Base-by-base conservation (phyloP, 2,797 vertebrate species). In the Arrhamphus sclerolepis region DNA sequence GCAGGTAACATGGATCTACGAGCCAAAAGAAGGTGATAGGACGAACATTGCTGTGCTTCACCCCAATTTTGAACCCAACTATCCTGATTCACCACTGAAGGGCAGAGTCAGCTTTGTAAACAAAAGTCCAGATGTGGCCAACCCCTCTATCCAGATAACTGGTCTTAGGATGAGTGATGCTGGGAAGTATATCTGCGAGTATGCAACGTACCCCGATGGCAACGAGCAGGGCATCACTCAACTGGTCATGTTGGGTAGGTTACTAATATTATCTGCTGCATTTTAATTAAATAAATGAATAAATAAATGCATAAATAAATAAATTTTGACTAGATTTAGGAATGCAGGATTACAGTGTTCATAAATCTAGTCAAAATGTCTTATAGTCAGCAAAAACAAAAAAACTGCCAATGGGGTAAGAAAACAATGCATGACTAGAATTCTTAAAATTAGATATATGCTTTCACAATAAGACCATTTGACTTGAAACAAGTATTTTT, bases 111-210 rank as follows among this genome's bases (percentile, higher is more conserved):
- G 63, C 56, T 94, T 95, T 54, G 5, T 26, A 0, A 4, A 24
- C 5, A 73, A 46, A 0, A 64, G 89, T 0, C 63, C 84, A 0
- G 4, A 55, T 43, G 43, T 94, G 62, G 9, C 5, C 2, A 94
- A 84, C 0, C 94, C 93, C 11, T 94, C 93, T 1, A 93, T 97
- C 68, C 78, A 88, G 66, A 92, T 97, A 39, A 67, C 1, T 0
- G 22, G 83, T 0, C 86, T 96, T 4, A 62, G 46, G 14, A 90
- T 94, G 88, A 84, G 72, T 0, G 95, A 97, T 0, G 94, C 95
- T 66, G 95, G 94, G 26, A 91, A 84, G 34, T 97, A 95, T 67
- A 88, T 91, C 70, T 97, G 96, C 46, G 95, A 96, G 55, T 95
- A 94, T 1, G 94, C 95, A 9, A 94, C 93, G 17, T 97, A 95